Evolutionary conservation across 2,888 invertebrate genomes (phyloP).

Genomic region (Meganola albula): DNA sequence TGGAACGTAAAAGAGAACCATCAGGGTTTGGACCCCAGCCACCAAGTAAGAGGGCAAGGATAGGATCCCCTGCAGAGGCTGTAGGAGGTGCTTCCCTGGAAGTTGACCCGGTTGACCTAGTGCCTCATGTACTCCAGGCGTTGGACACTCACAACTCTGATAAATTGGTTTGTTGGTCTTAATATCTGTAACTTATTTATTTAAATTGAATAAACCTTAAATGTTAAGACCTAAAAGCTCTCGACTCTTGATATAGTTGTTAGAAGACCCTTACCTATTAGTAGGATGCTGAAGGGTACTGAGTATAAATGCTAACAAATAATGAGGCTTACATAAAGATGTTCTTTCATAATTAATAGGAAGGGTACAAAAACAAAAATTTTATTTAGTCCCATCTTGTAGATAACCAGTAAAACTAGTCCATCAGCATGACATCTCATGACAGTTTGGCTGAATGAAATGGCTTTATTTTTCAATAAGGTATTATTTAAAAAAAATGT

Average conservation of each 20-base stretch:
- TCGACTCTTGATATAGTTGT: not conserved
- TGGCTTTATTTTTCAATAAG: too few species aligned
- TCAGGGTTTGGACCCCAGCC: slow-evolving; percentile 78
- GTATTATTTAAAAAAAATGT: too few species aligned
- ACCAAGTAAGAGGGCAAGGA: slow-evolving; percentile 61
- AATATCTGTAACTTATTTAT: not conserved
- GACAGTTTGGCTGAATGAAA: too few species aligned
- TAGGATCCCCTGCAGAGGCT: slow-evolving; percentile 67
- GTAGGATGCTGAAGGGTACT: too few species aligned
- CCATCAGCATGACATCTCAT: too few species aligned
- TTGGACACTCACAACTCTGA: slow-evolving; percentile 88
- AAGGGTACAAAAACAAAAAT: too few species aligned
- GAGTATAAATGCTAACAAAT: too few species aligned
- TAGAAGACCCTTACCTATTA: not conserved
- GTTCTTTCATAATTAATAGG: too few species aligned
- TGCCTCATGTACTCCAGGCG: slow-evolving; percentile 85
- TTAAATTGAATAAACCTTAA: not conserved
- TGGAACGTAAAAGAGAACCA: slow-evolving; percentile 85
- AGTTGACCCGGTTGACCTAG: slow-evolving; percentile 87
- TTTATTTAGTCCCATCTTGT: too few species aligned
- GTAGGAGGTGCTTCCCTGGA: slow-evolving; percentile 81
- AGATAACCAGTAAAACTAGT: too few species aligned
- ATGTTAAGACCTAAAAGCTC: not conserved
- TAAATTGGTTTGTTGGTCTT: slow-evolving; percentile 75
- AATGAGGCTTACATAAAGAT: too few species aligned